Conservation (phyloP, 2,797 vertebrate genomes). For the Onychomys leucogaster region DNA sequence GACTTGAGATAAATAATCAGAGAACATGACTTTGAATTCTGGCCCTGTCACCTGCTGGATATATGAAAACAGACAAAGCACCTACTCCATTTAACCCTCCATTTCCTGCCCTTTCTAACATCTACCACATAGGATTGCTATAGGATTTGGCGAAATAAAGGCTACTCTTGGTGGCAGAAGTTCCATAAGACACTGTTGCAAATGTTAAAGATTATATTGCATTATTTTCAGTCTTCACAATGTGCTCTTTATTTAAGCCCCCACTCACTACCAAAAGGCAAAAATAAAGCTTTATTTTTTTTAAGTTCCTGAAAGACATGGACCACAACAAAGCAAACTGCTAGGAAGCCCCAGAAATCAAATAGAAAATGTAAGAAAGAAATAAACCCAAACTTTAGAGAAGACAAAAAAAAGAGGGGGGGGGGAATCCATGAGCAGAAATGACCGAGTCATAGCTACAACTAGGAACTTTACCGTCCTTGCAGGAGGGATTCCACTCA, state of each 20-base stretch:
- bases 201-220: not conserved
- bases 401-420: not conserved
- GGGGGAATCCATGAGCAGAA: conserved; percentile 64
- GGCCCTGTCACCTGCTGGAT: not conserved
- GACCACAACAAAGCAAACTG: conserved; percentile 22
- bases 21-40: conserved; percentile 9
- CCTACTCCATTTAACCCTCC: not conserved
- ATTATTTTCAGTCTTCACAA: conserved; percentile 5
- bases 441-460: conserved; percentile 52
- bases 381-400: conserved; percentile 68
- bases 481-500: conserved; percentile 72
- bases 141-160: not conserved
- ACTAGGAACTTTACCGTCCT: conserved; percentile 76
- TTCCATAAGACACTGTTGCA: not conserved
- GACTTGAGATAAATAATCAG: not conserved
- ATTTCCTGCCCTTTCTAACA: not conserved
- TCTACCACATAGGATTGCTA: not conserved
- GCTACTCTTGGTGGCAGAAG: not conserved
- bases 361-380: conserved; percentile 64
- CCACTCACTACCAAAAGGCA: conserved; percentile 3
- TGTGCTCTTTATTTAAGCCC: conserved; percentile 16
- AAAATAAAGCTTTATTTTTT: conserved; percentile 46
- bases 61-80: not conserved
- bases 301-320: conserved; percentile 69
- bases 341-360: conserved; percentile 33